Base-by-base conservation (phyloP, 2,888 invertebrate species). In the Drosophila fungiperda region DNA sequence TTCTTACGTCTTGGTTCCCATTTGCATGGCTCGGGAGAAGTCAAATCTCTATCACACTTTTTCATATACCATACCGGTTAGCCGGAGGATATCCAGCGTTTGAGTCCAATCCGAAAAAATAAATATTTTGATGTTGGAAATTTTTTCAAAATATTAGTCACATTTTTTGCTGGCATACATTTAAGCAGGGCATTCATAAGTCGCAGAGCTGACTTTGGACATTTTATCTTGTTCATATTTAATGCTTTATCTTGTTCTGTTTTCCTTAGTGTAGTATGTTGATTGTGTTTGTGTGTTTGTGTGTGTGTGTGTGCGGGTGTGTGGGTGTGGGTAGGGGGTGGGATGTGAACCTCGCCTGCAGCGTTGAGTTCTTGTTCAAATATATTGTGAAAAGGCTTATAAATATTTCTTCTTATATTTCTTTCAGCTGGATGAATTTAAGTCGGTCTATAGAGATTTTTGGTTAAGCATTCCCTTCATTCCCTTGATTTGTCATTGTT, bases 341-440 rank as follows among this genome's bases (percentile, higher is more conserved):
- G 45, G 23, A 7, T 60, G 66, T 66, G 52, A 57, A 59, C 66
- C 71, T 73, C 49, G 79, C 79, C 79, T 52, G 54, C 64, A 70
- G 79, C 79, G 60, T 73, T 70, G 69, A 79, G 73, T 76, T 79
- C 73, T 76, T 79, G 73, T 68, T 73, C 68, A 79, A 79, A 79
- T 79, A 79, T 79, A 79, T 76, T 76, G 76, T 79, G 68, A 57
- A 67, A 68, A 69, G 73, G 45, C 73, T 70, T 61, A 63, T 42
- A 77, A 64, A 60, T 32, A 73, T 63, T 52, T 63, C 48, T 65
- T 40, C 45, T 29, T 49, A 49, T n/a, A 29, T 38, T 50, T 67
- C 40, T 23, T 29, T 20, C 40, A 23, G 67, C 55, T 38, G 38
- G 52, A 5, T 45, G 49, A 73, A 53, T 69, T 45, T 61, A 65